Base-by-base conservation (phyloP, 2,797 vertebrate genomes). In the Tamandua tetradactyla region DNA sequence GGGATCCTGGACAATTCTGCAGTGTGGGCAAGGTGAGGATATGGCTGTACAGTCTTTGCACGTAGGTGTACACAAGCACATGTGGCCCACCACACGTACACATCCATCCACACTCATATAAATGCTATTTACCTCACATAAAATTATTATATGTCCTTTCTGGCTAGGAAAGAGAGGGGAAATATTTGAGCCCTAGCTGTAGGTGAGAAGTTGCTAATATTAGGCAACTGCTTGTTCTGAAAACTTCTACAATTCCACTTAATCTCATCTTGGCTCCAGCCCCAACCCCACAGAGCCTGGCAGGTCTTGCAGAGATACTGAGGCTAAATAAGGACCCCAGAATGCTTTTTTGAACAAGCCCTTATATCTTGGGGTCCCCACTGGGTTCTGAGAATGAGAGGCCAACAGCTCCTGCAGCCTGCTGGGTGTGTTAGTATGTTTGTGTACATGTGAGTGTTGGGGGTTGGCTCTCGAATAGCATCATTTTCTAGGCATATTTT, bases 181-280 rank as follows among this genome's bases (percentile, higher is more conserved):
- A 13, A 42, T 32, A 12, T 4, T 49, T 37, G 85, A 93, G 66
- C 20, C n/a, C 85, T 47, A 7, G 3, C 52, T 71, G 12, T 32
- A 82, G 92, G 90, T 66, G 71, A 1, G n/a, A 96, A 88, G 75
- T 83, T 89, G 76, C 90, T 96, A 80, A 87, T 64, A 78, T 66
- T 75, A 81, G 62, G 83, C 78, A 94, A 81, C 83, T 87, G 44
- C 55, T 89, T 87, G 44, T 87, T 95, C 17, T 61, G 71, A 93
- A 95, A 89, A 92, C 5, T 11, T 92, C 80, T 71, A 40, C 57
- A 57, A 47, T 52, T 82, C 61, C n/a, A 40, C 74, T 90, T 88
- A 78, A 91, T 93, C 55, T 44, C 42, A 40, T 22, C 44, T 78
- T 75, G 83, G 84, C 87, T 75, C 22, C 68, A 79, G 30, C 22